Conservation (phyloP, 1,140 invertebrate species). For the Drosophila lowei region DNA sequence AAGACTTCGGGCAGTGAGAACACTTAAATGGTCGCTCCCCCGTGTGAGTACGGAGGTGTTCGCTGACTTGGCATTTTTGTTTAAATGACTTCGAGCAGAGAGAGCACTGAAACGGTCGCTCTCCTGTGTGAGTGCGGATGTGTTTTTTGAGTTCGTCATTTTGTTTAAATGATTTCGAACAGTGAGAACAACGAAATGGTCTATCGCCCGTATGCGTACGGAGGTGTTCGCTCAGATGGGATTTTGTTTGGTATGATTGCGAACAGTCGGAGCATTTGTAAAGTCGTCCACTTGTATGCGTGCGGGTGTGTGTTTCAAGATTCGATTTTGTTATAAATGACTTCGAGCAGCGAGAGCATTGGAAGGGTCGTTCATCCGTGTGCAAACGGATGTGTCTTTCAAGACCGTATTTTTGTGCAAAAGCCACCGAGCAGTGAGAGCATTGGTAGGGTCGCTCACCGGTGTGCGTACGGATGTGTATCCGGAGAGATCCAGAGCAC, state of each 20-base stretch:
- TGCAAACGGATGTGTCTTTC: background rate
- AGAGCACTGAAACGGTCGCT: too few species aligned
- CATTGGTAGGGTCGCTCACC: constrained; percentile 13
- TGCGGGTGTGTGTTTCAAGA: background rate
- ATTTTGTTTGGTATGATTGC: background rate
- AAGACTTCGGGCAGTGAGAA: too few species aligned
- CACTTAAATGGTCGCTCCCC: too few species aligned
- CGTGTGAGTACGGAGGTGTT: too few species aligned
- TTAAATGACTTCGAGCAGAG: too few species aligned
- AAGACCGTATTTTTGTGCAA: background rate
- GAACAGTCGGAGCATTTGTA: constrained; percentile 1
- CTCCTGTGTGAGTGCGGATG: too few species aligned
- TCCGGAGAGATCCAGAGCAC: too few species aligned
- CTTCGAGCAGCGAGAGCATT: background rate
- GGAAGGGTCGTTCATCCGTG: background rate
- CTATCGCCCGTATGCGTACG: constrained; percentile 3
- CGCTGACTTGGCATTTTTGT: too few species aligned
- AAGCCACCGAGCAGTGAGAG: constrained; percentile 1
- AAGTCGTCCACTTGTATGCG: background rate
- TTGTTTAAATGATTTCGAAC: background rate
- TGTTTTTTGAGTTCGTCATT: too few species aligned
- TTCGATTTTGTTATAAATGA: background rate
- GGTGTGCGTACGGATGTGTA: constrained; percentile 6
- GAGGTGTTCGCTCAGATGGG: background rate
- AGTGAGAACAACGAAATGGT: background rate